Evolutionary conservation across 2,797 vertebrate genomes (phyloP), one percentile per base, ranked within the genome.

Genomic region (Cephalopachus bancanus): DNA sequence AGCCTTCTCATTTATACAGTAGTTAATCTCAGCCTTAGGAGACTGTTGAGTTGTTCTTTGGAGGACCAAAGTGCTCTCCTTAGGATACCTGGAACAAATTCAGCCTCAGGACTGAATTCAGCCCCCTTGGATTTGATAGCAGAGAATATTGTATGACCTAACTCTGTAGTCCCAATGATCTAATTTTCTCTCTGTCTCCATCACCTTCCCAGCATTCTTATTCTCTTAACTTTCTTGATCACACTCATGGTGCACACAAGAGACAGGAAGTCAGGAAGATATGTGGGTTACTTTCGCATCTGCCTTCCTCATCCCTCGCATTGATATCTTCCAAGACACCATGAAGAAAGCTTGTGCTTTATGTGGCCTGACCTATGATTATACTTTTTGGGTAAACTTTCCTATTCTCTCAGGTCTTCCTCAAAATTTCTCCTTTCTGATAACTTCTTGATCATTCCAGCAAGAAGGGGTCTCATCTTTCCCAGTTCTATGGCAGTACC

Each of bases 401-500:
- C 5, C 15, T 7, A 22, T 81, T 62, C 15, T 60, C 9, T 7
- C 51, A 83, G 24, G 4, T 3, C 44, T 91, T 92, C 37, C 10
- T 91, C 20, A 65, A 24, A 30, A 60, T 55, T n/a, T 28, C 3
- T 83, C 26, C 81, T 91, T 24, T 69, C 57, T 88, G 14, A 53
- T 1, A 16, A 14, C 10, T 37, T 76, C 22, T 60, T 57, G 0
- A 57, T 57, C 26, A 51, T 15, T 84, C 5, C 15, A 81, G 11
- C 5, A 49, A 33, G 4, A 62, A 88, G 15, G 26, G 11, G 33
- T 55, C 4, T 49, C 15, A 51, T 65, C 53, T 86, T 81, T 22
- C 12, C 0, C 0, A 9, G 6, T 2, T 8, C 2, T 5, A 10
- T 64, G 8, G 12, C n/a, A 57, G 10, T 15, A 59, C 30, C 76